Evolutionary conservation across 1,140 invertebrate genomes (phyloP).

Genomic region (Ctenoplectra terminalis): DNA sequence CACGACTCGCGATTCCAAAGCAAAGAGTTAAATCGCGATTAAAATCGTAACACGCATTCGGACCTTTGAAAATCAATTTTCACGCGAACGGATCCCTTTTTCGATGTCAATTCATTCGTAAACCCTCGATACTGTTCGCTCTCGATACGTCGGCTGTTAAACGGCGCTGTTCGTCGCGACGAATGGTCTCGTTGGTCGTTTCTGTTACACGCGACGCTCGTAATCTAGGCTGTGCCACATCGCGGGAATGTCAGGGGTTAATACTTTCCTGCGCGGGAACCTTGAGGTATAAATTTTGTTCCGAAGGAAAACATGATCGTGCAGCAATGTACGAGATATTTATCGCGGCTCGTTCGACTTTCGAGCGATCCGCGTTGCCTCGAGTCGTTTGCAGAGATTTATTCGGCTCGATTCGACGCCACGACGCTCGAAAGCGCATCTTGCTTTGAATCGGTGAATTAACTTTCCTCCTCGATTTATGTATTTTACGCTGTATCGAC

Average conservation of each 20-base stretch:
- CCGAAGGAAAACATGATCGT: constrained; percentile 13
- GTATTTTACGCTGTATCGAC: background rate
- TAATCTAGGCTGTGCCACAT: constrained; percentile 36
- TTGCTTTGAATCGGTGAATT: background rate
- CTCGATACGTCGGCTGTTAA: background rate
- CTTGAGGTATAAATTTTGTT: constrained; percentile 44
- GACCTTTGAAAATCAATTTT: background rate
- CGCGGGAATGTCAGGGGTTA: constrained; percentile 21
- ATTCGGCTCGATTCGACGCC: background rate
- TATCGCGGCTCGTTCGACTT: constrained; percentile 35
- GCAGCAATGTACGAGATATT: constrained; percentile 8
- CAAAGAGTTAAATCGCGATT: background rate
- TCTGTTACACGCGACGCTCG: constrained; percentile 5
- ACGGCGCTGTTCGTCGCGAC: constrained; percentile 6
- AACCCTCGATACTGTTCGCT: constrained; percentile 1
- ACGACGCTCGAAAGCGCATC: too few species aligned
- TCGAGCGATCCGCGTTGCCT: background rate
- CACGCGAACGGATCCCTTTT: background rate
- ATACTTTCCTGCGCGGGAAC: constrained; percentile 39
- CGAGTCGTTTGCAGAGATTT: constrained; percentile 9
- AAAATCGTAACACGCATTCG: background rate
- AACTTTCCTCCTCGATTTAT: constrained; percentile 10
- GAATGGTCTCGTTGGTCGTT: background rate
- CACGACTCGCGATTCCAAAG: too few species aligned
- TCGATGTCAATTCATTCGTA: background rate